Evolutionary conservation across 1,140 invertebrate species (phyloP).

Genomic region (Drosophila funebris): DNA sequence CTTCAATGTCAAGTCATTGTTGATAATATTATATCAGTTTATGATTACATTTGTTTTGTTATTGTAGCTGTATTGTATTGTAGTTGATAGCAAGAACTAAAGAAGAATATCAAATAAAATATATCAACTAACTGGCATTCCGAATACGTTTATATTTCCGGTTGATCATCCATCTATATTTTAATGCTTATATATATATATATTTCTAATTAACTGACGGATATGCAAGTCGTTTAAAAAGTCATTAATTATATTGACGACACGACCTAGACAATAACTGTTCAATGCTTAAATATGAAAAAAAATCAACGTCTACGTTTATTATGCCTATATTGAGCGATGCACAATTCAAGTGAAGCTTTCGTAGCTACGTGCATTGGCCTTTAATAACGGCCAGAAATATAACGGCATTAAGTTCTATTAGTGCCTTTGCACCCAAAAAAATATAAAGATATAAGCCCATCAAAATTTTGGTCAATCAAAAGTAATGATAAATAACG

Average conservation of each 20-base stretch:
- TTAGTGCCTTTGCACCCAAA: slow-evolving; percentile 2
- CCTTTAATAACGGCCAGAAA: slow-evolving; percentile 1
- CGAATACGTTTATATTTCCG: neutral
- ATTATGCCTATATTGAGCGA: slow-evolving; percentile 10
- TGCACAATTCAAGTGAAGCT: slow-evolving; percentile 1
- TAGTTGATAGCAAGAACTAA: neutral
- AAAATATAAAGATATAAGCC: neutral
- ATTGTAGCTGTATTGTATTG: too few species aligned
- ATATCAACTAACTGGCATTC: neutral
- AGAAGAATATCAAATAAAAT: neutral
- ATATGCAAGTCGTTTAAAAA: slow-evolving; percentile 36
- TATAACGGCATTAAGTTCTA: slow-evolving; percentile 18
- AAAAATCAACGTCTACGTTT: neutral
- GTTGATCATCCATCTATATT: slow-evolving; percentile 19
- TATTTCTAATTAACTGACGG: slow-evolving; percentile 26
- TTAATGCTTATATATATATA: neutral
- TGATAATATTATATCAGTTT: slow-evolving; percentile 18
- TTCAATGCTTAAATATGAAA: slow-evolving; percentile 15
- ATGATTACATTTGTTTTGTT: slow-evolving; percentile 11
- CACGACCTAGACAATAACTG: slow-evolving; percentile 38
- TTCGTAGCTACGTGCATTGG: slow-evolving; percentile 21
- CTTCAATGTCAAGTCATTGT: slow-evolving; percentile 6
- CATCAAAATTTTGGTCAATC: neutral
- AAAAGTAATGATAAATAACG: neutral
- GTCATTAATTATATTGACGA: slow-evolving; percentile 16